Evolutionary conservation across 2,888 invertebrate genomes (phyloP).

Genomic region (Orchesella flavescens): DNA sequence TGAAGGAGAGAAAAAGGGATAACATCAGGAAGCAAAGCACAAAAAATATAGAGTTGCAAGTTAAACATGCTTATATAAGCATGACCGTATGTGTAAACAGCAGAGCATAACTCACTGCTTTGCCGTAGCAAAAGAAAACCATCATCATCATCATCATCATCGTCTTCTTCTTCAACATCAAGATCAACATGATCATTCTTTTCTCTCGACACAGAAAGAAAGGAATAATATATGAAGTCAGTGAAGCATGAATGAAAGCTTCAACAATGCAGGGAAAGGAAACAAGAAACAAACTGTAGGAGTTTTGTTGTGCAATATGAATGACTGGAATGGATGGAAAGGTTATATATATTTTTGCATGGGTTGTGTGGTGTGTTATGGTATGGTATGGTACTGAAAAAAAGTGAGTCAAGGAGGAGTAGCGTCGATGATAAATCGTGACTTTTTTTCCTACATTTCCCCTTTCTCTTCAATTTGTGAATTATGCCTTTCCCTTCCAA

Average conservation of each 20-base stretch:
- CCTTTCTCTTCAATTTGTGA: slow-evolving; percentile 60
- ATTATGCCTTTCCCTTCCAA: slow-evolving; percentile 44
- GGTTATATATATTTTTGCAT: background rate
- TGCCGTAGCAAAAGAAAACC: slow-evolving; percentile 1
- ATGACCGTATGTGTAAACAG: background rate
- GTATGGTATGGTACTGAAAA: slow-evolving; percentile 14
- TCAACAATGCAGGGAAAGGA: slow-evolving; percentile 38
- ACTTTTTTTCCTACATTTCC: slow-evolving; percentile 57
- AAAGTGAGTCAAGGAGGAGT: slow-evolving; percentile 60
- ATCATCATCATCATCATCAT: slow-evolving; percentile 33
- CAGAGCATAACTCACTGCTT: slow-evolving; percentile 3
- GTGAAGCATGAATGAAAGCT: slow-evolving; percentile 62
- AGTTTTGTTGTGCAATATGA: slow-evolving; percentile 4
- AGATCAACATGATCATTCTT: slow-evolving; percentile 48
- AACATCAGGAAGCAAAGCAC: slow-evolving; percentile 1
- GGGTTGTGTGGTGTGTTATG: background rate
- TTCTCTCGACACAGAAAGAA: slow-evolving; percentile 26
- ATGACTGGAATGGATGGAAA: background rate
- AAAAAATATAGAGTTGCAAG: background rate
- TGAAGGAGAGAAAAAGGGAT: slow-evolving; percentile 30
- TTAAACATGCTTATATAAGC: slow-evolving; percentile 2
- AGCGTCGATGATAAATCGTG: slow-evolving; percentile 63
- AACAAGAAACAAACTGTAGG: slow-evolving; percentile 54
- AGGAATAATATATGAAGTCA: slow-evolving; percentile 57
- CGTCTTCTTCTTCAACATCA: background rate